These are phyloP conservation scores for Pogonocichla stellata DNA, from an alignment of 2,113 vertebrate species.

Conservation along the genomic window DNA sequence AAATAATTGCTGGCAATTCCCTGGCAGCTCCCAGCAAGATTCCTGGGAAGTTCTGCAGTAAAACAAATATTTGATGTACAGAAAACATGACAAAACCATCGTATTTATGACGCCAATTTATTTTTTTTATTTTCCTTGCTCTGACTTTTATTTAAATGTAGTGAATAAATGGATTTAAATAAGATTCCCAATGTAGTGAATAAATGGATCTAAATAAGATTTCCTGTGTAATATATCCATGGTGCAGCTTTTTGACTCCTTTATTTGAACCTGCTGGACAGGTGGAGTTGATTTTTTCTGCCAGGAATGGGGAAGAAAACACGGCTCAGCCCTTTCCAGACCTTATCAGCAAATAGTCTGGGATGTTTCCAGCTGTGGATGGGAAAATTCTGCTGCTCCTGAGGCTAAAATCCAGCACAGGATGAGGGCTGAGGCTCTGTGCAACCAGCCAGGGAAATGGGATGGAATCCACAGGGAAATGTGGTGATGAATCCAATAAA, in stretches of 20 bases:
- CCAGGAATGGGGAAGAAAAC: accelerated
- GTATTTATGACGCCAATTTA: neutral
- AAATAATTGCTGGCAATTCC: constrained; percentile 25
- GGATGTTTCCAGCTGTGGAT: neutral
- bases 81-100: neutral
- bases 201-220: neutral
- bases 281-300: neutral
- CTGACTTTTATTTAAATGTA: neutral
- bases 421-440: neutral
- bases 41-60: neutral
- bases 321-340: neutral
- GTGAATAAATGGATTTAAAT: neutral
- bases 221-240: neutral
- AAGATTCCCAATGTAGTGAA: neutral
- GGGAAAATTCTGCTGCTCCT: neutral
- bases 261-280: neutral
- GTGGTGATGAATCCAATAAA: neutral
- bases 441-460: neutral
- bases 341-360: neutral
- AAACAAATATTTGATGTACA: neutral
- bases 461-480: neutral
- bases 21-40: neutral
- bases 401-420: neutral
- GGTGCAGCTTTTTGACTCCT: neutral
- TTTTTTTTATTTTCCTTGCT: neutral